phyloP scores from a whole-genome alignment of 2,797 vertebrate genomes.

The Enteromius radiatus region DNA sequence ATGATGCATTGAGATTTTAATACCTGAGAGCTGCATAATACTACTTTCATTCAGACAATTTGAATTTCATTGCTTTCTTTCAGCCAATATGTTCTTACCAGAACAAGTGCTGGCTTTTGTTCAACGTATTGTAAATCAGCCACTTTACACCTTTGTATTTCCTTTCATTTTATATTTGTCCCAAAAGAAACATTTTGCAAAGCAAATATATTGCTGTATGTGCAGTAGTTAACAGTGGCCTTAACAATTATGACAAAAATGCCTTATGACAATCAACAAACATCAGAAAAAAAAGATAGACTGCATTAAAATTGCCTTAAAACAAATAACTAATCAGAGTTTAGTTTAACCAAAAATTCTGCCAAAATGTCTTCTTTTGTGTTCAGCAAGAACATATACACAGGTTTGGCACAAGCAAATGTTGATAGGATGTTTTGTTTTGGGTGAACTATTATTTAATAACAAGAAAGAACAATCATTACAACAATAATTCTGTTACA shows the following conservation, averaged over 20 bases:
- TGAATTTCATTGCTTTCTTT: background rate
- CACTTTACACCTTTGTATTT: background rate
- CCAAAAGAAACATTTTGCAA: background rate
- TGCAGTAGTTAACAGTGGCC: background rate
- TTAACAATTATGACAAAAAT: background rate
- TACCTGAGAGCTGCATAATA: background rate
- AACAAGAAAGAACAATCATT: background rate
- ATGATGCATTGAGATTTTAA: background rate
- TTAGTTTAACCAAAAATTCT: background rate
- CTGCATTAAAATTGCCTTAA: background rate
- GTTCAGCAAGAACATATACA: background rate
- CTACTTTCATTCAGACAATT: background rate
- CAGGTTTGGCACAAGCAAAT: background rate
- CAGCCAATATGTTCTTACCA: background rate
- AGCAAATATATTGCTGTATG: background rate
- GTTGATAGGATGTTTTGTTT: background rate
- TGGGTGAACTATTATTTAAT: background rate
- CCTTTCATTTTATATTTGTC: background rate
- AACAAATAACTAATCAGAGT: background rate
- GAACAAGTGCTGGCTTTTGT: background rate
- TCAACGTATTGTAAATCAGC: background rate
- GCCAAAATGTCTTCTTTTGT: background rate
- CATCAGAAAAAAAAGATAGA: background rate
- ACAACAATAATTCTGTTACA: background rate
- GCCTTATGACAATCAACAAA: background rate